phyloP scores from a whole-genome alignment of 1,140 invertebrate species.

The Heliconius himera region DNA sequence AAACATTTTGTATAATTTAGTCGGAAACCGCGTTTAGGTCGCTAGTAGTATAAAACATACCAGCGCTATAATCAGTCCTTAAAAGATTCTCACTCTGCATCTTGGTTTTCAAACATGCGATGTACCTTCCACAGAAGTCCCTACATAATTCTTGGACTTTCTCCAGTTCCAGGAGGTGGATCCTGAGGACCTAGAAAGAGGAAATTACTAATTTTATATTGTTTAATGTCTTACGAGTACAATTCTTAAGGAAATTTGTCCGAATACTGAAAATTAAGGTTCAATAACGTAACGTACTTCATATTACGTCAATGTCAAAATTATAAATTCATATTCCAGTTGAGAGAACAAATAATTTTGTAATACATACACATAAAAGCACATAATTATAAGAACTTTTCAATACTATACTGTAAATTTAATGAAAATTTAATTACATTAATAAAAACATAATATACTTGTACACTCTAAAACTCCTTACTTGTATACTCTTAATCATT shows the following conservation, averaged over 20 bases:
- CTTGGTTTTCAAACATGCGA: conserved; percentile 96
- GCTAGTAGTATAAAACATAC: conserved; percentile 47
- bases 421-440: too few relatives aligned
- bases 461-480: conserved; percentile 67
- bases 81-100: conserved; percentile 97
- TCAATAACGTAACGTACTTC: too few relatives aligned
- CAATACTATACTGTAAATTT: too few relatives aligned
- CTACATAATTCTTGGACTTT: conserved; percentile 98
- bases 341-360: too few relatives aligned
- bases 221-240: too few relatives aligned
- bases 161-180: conserved; percentile 97
- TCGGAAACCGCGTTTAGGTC: not conserved
- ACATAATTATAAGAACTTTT: too few relatives aligned
- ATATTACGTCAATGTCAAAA: too few relatives aligned
- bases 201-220: too few relatives aligned
- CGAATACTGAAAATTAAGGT: too few relatives aligned
- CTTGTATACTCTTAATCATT: conserved; percentile 99
- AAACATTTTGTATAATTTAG: not conserved
- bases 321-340: too few relatives aligned
- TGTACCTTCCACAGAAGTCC: conserved; percentile 98
- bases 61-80: conserved; percentile 86
- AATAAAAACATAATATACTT: not conserved
- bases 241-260: too few relatives aligned
- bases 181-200: conserved; percentile 91
- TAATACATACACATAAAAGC: too few relatives aligned